These are phyloP conservation scores for Lophius americanus DNA, from an alignment of 2,797 vertebrate genomes.

Conservation along the genomic window DNA sequence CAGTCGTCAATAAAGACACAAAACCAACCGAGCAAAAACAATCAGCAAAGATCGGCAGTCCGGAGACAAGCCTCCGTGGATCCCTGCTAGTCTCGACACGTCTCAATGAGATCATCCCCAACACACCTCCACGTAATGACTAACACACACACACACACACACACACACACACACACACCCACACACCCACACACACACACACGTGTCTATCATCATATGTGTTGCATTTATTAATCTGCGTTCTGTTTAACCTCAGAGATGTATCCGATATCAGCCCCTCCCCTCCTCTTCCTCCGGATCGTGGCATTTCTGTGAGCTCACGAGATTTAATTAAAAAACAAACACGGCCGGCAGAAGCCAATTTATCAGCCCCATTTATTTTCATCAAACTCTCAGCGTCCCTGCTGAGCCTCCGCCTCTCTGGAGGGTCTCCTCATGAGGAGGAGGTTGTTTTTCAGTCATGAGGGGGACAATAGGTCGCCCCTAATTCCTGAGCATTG, in stretches of 20 bases:
- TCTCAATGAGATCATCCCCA: conserved; percentile 67
- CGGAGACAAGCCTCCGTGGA: conserved; percentile 35
- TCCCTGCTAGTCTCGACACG: conserved; percentile 56
- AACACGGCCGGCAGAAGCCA: conserved; percentile 81
- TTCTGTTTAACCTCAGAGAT: conserved; percentile 96
- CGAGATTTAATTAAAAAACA: conserved; percentile 99
- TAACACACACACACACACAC: conserved; percentile 36
- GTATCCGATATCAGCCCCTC: conserved; percentile 96
- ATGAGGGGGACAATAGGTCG: not conserved
- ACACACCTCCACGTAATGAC: conserved; percentile 68
- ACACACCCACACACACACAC: conserved; percentile 50
- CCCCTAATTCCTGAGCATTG: not conserved
- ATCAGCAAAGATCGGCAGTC: conserved; percentile 47
- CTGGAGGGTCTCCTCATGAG: conserved; percentile 45
- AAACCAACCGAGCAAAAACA: conserved; percentile 29
- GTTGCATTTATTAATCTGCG: conserved; percentile 98
- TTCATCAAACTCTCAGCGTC: conserved; percentile 84
- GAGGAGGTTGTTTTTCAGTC: conserved; percentile 35
- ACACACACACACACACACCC: conserved; percentile 38
- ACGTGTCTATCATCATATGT: conserved; percentile 91
- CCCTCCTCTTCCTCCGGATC: conserved; percentile 37
- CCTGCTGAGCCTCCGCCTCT: conserved; percentile 60
- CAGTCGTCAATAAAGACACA: conserved; percentile 66
- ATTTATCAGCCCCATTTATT: conserved; percentile 89
- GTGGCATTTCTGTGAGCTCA: conserved; percentile 71